Evolutionary conservation across 2,888 invertebrate species (phyloP).

Genomic region (Bombylius major): DNA sequence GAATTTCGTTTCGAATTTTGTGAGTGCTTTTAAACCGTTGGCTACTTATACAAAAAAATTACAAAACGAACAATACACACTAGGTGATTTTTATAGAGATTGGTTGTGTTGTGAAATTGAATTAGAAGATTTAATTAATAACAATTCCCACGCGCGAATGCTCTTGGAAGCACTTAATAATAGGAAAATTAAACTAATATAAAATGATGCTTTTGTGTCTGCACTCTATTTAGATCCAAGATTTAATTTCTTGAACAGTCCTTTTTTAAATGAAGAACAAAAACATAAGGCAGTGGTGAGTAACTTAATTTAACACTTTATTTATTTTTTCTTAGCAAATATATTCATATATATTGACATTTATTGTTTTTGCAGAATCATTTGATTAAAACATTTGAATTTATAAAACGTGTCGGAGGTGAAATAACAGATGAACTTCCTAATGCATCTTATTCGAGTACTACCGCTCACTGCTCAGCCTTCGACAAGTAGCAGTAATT

Average conservation of each 20-base stretch:
- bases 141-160: slow-evolving; percentile 1
- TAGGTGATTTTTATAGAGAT: slow-evolving; percentile 12
- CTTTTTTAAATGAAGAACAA: neutral
- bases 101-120: slow-evolving; percentile 12
- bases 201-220: slow-evolving; percentile 5
- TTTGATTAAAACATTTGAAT: too few relatives aligned
- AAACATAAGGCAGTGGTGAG: neutral
- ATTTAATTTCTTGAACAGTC: slow-evolving; percentile 6
- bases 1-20: too few relatives aligned
- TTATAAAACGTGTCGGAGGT: too few relatives aligned
- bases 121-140: slow-evolving; percentile 3
- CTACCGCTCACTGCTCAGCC: too few relatives aligned
- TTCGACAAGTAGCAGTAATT: too few relatives aligned
- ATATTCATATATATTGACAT: too few relatives aligned
- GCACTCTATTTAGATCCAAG: slow-evolving; percentile 9
- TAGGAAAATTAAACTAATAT: slow-evolving; percentile 5
- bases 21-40: too few relatives aligned
- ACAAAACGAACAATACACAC: slow-evolving; percentile 3
- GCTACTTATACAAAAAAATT: neutral
- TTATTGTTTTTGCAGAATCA: too few relatives aligned
- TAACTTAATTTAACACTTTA: too few relatives aligned
- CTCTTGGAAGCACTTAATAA: slow-evolving; percentile 4
- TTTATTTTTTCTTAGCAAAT: too few relatives aligned
- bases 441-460: too few relatives aligned
- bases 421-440: too few relatives aligned